Evolutionary conservation across 2,113 vertebrate species (phyloP).

Genomic region (Sitta europaea): DNA sequence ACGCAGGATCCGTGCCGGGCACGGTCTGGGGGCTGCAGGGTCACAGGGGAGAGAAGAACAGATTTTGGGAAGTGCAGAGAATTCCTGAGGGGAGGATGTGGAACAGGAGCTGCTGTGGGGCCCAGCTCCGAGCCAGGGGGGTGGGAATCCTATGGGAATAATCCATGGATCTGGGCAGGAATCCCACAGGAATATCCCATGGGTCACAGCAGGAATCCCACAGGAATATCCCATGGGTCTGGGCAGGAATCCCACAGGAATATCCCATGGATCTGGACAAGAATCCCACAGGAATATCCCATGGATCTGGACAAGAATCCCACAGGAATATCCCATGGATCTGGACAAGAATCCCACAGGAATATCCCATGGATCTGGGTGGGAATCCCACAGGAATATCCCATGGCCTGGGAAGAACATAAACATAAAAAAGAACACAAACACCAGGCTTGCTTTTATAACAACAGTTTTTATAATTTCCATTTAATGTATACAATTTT

Average conservation of each 20-base stretch:
- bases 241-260: background rate
- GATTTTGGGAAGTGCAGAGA: background rate
- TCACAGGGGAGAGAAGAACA: background rate
- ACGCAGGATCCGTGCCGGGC: no score
- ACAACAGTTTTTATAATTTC: no score
- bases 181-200: background rate
- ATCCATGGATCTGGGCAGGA: background rate
- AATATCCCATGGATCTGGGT: background rate
- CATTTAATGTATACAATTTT: no score
- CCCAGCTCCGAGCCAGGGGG: background rate
- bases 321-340: background rate
- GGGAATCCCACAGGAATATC: background rate
- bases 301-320: background rate
- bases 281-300: background rate
- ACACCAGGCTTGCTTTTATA: no score
- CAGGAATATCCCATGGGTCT: background rate
- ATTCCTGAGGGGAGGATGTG: background rate
- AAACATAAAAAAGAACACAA: no score
- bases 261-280: background rate
- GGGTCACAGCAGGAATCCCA: background rate
- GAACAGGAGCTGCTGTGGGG: background rate
- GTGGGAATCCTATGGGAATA: background rate
- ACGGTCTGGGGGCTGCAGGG: background rate
- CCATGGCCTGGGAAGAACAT: no score
- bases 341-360: background rate